A percentile compares a stretch with the other conserved stretches of the same genome.
Conservation (phyloP, 37 sponge, comb jelly and placozoan species). For the Tethya wilhelma region DNA sequence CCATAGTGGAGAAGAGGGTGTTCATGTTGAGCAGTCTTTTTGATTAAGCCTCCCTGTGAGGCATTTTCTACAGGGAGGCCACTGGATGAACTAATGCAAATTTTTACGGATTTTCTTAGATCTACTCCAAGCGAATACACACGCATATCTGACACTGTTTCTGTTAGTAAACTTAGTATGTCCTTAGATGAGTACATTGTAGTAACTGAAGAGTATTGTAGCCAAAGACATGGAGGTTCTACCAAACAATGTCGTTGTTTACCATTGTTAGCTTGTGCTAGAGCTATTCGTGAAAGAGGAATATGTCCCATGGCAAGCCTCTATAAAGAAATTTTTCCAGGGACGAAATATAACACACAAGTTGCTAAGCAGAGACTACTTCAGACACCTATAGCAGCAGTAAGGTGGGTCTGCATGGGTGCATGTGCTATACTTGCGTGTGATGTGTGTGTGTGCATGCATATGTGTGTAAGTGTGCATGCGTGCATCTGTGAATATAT, state of each 20-base stretch:
- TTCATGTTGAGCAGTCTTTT: background rate
- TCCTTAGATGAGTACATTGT: background rate
- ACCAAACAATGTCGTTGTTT: conserved; percentile 4
- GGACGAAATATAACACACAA: background rate
- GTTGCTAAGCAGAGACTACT: background rate
- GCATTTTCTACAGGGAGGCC: background rate
- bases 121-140: background rate
- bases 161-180: background rate
- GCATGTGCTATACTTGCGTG: no score
- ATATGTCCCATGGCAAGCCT: background rate
- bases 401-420: no score
- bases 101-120: background rate
- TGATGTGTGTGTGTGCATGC: no score
- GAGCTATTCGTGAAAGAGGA: conserved; percentile 11
- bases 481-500: no score
- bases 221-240: background rate
- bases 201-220: background rate
- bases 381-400: background rate
- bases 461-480: no score
- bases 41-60: background rate
- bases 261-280: background rate
- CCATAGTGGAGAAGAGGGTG: no score
- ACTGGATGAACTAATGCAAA: background rate
- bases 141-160: background rate
- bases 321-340: background rate